These are phyloP conservation scores for Penaeus monodon DNA, from an alignment of 2,888 invertebrate species.

Conservation along the genomic window DNA sequence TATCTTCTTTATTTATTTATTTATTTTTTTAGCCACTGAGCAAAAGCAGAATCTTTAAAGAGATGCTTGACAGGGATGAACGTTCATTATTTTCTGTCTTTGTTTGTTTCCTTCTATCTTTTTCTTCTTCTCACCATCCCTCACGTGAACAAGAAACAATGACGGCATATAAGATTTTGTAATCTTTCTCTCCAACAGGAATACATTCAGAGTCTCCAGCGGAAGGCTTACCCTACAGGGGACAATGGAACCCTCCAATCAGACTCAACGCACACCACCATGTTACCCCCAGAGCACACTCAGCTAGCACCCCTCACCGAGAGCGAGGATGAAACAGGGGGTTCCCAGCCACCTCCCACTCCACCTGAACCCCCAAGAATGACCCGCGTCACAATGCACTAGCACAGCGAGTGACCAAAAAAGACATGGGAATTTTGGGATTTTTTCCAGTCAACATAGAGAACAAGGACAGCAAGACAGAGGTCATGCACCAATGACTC, in stretches of 20 bases:
- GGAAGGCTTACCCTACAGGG: slow-evolving; percentile 77
- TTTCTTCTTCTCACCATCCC: no score
- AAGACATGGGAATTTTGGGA: no score
- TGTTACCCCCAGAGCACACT: slow-evolving; percentile 73
- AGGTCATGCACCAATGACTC: no score
- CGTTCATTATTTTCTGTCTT: no score
- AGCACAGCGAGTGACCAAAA: background rate
- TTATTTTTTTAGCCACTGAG: no score
- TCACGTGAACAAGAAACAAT: no score
- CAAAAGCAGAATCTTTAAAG: no score
- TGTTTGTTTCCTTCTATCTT: no score
- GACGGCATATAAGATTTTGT: background rate
- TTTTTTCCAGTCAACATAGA: no score
- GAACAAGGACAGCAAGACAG: no score
- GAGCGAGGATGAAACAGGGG: slow-evolving; percentile 74
- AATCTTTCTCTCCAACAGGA: slow-evolving; percentile 73
- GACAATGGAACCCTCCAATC: slow-evolving; percentile 81
- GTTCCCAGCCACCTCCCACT: slow-evolving; percentile 38
- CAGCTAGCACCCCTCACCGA: slow-evolving; percentile 74
- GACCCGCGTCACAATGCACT: slow-evolving; percentile 56
- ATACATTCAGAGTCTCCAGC: slow-evolving; percentile 84
- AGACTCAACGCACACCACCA: slow-evolving; percentile 72
- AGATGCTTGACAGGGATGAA: no score
- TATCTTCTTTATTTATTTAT: no score
- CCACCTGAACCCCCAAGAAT: slow-evolving; percentile 43